Evolutionary conservation across 1,140 invertebrate species (phyloP), one percentile per base, ranked within the genome.

Genomic region (Pseudachorutes palmiensis): DNA sequence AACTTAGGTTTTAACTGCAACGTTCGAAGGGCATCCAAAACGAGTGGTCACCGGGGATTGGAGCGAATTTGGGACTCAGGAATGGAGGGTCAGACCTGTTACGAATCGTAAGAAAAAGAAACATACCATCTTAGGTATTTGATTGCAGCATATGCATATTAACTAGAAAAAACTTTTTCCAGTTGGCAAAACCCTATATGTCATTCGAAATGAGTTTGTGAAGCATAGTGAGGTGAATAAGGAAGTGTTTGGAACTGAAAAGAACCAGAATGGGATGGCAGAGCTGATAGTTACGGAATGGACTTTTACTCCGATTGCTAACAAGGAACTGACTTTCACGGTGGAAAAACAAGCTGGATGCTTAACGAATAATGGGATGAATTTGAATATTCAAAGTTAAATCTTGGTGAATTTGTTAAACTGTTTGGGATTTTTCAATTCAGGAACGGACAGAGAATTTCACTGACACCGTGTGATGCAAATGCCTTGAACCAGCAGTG

Each of bases 1-100:
- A 45, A 12, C 19, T 45, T 24, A 55, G 51, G 51, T 55, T 14
- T 55, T 55, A 24, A 55, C 51, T 5, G 51, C 51, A 55, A 55
- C 51, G 9, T 55, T 9, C 9, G 24, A 5, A 16, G 51, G 51
- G 5, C 9, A 9, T 24, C 51, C 51, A 16, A 9, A 22, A 12
- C 14, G 24, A 16, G 51, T 55, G 5, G 24, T 55, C 51, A 19
- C 51, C 24, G 51, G 24, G 5, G 51, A 55, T 14, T 55, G 51
- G 51, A 55, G 51, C 9, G 51, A 55, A 55, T 5, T 14, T 5
- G 12, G 14, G 24, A 5, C 24, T 5, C 51, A 55, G 24, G 51
- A 55, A 26, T 55, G 51, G 51, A 55, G 51, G 24, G 51, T 55
- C 24, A 14, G 51, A 5, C 51, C 24, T 14, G 24, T 19, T 24